Conservation (phyloP, 2,113 vertebrate genomes). For the Neomonachus schauinslandi region DNA sequence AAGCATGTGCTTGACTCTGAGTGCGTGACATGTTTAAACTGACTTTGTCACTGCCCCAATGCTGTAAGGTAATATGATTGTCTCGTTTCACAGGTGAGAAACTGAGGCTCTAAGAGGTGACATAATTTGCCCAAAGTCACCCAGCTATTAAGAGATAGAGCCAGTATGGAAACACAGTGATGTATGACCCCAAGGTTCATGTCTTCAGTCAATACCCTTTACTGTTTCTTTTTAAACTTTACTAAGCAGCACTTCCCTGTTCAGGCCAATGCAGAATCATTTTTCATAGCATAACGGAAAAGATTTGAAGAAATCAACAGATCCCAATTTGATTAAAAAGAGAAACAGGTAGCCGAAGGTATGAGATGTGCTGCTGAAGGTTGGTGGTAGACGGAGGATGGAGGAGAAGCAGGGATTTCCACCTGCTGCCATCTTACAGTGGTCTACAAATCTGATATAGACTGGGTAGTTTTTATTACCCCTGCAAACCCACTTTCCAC, state of each 20-base stretch:
- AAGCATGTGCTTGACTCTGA: not conserved
- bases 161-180: not conserved
- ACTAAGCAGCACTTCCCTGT: not conserved
- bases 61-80: not conserved
- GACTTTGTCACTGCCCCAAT: not conserved
- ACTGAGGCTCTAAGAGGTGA: not conserved
- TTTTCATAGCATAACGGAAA: not conserved
- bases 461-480: not conserved
- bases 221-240: not conserved
- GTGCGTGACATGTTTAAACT: not conserved
- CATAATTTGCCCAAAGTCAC: not conserved
- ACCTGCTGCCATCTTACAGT: not conserved
- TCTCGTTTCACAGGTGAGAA: slow-evolving; percentile 6
- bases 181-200: not conserved
- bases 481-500: not conserved
- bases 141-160: not conserved
- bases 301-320: slow-evolving; percentile 22
- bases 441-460: not conserved
- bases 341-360: not conserved
- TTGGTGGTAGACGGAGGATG: not conserved
- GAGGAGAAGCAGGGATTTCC: not conserved
- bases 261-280: not conserved
- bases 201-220: not conserved
- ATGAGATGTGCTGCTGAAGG: not conserved
- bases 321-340: not conserved